A percentile compares a stretch with the other conserved stretches of the same genome.
phyloP scores from a whole-genome alignment of 2,888 invertebrate genomes.

The Protodeltote pygarga region DNA sequence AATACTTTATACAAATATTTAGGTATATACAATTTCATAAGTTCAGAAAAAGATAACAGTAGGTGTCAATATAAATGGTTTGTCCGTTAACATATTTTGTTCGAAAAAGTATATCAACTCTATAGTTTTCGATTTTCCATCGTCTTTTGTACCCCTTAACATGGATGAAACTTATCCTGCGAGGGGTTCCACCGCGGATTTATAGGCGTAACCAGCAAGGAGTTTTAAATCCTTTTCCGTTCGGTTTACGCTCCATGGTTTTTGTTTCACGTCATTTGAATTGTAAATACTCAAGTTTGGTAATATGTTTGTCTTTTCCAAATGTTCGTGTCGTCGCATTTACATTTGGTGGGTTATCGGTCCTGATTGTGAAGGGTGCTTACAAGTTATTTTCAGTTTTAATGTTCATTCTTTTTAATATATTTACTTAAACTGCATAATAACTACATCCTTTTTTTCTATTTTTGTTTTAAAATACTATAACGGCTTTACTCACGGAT shows the following conservation, averaged over 20 bases:
- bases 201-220: slow-evolving; percentile 62
- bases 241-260: slow-evolving; percentile 50
- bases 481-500: too few relatives aligned
- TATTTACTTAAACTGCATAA: background rate
- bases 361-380: slow-evolving; percentile 41
- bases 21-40: too few relatives aligned
- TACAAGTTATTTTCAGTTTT: slow-evolving; percentile 29
- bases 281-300: slow-evolving; percentile 61
- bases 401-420: slow-evolving; percentile 16
- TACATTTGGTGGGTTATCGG: slow-evolving; percentile 51
- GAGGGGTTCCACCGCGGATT: slow-evolving; percentile 54
- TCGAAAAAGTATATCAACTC: too few relatives aligned
- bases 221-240: slow-evolving; percentile 61
- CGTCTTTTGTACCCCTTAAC: slow-evolving; percentile 11
- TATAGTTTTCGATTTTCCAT: slow-evolving; percentile 16
- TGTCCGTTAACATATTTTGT: too few relatives aligned
- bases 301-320: slow-evolving; percentile 59
- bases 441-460: too few relatives aligned
- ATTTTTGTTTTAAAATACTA: too few relatives aligned
- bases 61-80: too few relatives aligned
- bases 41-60: too few relatives aligned
- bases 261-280: slow-evolving; percentile 60
- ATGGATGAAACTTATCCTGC: slow-evolving; percentile 34
- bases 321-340: slow-evolving; percentile 51
- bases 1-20: too few relatives aligned